Evolutionary conservation across 2,888 invertebrate species (phyloP), one percentile per base, ranked within the genome.

Genomic region (Harpagoxenus sublaevis): DNA sequence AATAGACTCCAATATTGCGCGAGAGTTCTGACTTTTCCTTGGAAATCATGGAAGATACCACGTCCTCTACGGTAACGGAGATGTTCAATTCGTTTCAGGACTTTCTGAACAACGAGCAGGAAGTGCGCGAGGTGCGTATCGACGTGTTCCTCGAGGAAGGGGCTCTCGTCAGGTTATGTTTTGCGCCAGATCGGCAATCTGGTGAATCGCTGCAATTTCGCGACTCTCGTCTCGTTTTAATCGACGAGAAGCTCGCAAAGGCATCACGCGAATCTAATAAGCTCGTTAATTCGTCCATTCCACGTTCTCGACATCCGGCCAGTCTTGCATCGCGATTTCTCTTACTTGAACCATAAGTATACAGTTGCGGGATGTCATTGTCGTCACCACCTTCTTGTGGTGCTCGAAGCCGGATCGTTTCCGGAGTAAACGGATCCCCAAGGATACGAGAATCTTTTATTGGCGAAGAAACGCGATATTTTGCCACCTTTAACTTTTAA

Each of bases 31-130:
- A 51, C 48, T 65, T 15, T 48, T 77, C 18, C 3, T 71, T 10
- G 9, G n/a, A 10, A 68, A 55, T 1, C 15, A 53, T n/a, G 3
- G 31, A 94, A 92, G 60, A 73, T 28, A 88, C 18, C 53, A 96
- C 96, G 96, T 94, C 95, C 81, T 95, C 95, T 89, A 95, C 95
- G 81, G 95, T 96, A 66, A 95, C 96, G 83, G 95, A 96, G 84
- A 96, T 97, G 91, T 98, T 98, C 94, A 96, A 96, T 75, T 96
- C 97, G 39, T 98, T 98, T 94, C 98, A 98, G 93, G 97, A 97
- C 86, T 96, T 97, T 94, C 95, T 98, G 51, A 97, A 97, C 91
- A 95, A 96, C 18, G 98, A 98, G 92, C 98, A 98, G 94, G 97
- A 97, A 93, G 94, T 97, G 60, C 96, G 98, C 87, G 98, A 98